These are phyloP conservation scores for Taxidea taxus DNA, from an alignment of 2,113 vertebrate species.

Conservation along the genomic window DNA sequence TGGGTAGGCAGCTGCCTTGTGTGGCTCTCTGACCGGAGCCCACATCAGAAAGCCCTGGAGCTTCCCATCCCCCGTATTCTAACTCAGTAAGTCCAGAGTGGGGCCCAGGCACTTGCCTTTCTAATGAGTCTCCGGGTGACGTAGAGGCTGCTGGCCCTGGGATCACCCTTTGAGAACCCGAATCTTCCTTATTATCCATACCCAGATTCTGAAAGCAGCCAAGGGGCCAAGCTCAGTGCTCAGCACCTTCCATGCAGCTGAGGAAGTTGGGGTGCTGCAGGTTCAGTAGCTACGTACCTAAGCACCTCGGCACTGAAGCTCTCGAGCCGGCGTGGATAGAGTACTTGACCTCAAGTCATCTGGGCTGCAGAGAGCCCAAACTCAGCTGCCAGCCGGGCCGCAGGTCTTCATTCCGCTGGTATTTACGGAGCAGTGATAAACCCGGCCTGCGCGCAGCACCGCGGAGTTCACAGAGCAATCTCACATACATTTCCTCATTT, in stretches of 20 bases:
- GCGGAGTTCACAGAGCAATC: constrained; percentile 66
- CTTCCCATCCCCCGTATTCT: not conserved
- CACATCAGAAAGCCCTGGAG: not conserved
- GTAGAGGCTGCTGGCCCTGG: not conserved
- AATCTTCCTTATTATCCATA: not conserved
- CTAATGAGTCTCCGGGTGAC: not conserved
- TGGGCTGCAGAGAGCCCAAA: not conserved
- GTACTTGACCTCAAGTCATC: not conserved
- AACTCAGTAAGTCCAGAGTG: not conserved
- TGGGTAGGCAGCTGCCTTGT: not conserved
- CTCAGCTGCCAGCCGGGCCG: not conserved
- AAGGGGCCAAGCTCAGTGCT: not conserved
- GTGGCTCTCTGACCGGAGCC: not conserved
- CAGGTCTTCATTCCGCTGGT: constrained; percentile 50
- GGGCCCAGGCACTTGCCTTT: not conserved
- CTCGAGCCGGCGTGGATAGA: not conserved
- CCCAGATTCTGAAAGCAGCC: not conserved
- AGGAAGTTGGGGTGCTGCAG: not conserved
- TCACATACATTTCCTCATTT: constrained; percentile 68
- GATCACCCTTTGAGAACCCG: not conserved
- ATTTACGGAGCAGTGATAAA: constrained; percentile 51
- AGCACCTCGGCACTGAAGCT: not conserved
- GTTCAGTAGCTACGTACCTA: not conserved
- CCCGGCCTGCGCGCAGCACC: not conserved
- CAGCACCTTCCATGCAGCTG: not conserved